Conservation (phyloP, 2,797 vertebrate species). For the Monodelphis domestica region DNA sequence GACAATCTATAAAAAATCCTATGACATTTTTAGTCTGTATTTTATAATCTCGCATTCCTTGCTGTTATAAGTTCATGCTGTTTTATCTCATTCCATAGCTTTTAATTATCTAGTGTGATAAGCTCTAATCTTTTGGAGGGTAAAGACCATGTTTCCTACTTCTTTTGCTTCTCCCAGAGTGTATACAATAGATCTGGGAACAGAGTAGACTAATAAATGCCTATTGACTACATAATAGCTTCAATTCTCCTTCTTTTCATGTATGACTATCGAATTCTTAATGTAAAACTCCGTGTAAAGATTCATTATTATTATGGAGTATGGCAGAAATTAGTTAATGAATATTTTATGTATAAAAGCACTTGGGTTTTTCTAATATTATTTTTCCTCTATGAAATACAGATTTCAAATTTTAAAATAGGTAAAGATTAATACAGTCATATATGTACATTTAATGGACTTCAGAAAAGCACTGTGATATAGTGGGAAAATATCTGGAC, state of each 20-base stretch:
- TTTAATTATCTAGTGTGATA: neutral
- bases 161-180: neutral
- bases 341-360: constrained; percentile 15
- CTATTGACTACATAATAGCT: constrained; percentile 11
- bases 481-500: neutral
- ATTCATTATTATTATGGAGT: constrained; percentile 35
- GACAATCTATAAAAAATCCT: neutral
- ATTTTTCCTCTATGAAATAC: constrained; percentile 54
- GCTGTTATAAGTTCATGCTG: neutral
- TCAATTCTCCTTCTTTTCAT: constrained; percentile 45
- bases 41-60: neutral
- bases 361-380: constrained; percentile 38
- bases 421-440: constrained; percentile 15
- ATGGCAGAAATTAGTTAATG: constrained; percentile 48
- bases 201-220: neutral
- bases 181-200: neutral
- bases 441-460: constrained; percentile 37
- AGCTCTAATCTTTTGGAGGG: neutral
- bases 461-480: constrained; percentile 20
- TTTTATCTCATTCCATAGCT: neutral
- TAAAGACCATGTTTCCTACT: neutral
- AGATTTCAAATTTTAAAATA: constrained; percentile 34
- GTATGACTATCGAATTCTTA: neutral
- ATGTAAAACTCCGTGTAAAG: constrained; percentile 43
- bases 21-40: neutral